Percentiles rank a stretch among this genome's conserved stretches.
Conservation (phyloP, 2,113 vertebrate genomes). For the Zeus faber region DNA sequence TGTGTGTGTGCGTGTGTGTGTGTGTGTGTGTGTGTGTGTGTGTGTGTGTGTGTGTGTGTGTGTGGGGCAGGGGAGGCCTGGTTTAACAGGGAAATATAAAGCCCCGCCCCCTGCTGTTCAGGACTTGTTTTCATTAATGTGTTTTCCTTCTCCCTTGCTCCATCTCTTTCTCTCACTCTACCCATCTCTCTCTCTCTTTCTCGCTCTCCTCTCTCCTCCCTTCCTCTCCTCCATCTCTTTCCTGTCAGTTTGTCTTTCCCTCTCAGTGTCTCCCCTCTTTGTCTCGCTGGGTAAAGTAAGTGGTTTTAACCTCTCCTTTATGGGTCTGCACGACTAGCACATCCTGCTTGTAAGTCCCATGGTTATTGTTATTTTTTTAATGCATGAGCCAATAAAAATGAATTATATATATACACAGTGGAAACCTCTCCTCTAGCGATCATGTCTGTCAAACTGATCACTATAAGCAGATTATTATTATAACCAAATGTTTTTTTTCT, state of each 20-base stretch:
- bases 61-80: constrained; percentile 17
- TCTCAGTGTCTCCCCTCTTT: neutral
- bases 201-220: neutral
- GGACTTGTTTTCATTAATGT: constrained; percentile 45
- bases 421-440: too few relatives aligned
- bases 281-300: neutral
- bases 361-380: too few relatives aligned
- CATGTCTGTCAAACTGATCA: too few relatives aligned
- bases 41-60: neutral
- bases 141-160: constrained; percentile 12
- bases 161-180: constrained; percentile 7
- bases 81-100: constrained; percentile 56
- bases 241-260: neutral
- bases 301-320: neutral
- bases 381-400: too few relatives aligned
- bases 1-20: neutral
- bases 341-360: too few relatives aligned
- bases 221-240: neutral
- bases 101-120: constrained; percentile 48
- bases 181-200: neutral
- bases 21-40: neutral
- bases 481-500: too few relatives aligned
- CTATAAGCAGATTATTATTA: too few relatives aligned
- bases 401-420: too few relatives aligned
- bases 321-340: neutral